These are phyloP conservation scores for Mesitornis unicolor DNA, from an alignment of 2,113 vertebrate genomes.

Conservation along the genomic window DNA sequence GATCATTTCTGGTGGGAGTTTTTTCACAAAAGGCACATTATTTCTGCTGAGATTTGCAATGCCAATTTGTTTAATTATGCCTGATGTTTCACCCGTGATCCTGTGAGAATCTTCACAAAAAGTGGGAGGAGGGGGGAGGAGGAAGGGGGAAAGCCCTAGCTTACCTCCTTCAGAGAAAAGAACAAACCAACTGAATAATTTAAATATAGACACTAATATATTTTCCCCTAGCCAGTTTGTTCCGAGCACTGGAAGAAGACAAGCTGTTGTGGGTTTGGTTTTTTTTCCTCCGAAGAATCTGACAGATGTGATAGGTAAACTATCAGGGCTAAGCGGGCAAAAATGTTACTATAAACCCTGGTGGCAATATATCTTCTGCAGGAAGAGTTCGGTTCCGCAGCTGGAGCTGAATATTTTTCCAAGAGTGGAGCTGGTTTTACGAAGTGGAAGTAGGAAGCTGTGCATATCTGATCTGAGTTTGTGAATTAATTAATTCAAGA, in stretches of 20 bases:
- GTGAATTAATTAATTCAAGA: slow-evolving; percentile 31
- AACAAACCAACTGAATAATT: slow-evolving; percentile 26
- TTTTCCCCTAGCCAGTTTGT: not conserved
- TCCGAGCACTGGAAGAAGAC: not conserved
- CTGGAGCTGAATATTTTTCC: not conserved
- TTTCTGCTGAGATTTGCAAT: slow-evolving; percentile 46
- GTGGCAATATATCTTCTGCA: slow-evolving; percentile 28
- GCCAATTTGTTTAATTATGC: slow-evolving; percentile 64
- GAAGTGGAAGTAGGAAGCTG: not conserved
- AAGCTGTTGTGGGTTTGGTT: not conserved
- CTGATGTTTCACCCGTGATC: slow-evolving; percentile 44
- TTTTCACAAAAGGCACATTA: slow-evolving; percentile 54
- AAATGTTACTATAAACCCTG: slow-evolving; percentile 17
- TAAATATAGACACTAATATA: slow-evolving; percentile 11
- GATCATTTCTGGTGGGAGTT: slow-evolving; percentile 58
- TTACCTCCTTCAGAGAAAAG: slow-evolving; percentile 18
- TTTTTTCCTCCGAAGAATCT: slow-evolving; percentile 21
- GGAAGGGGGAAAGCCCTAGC: slow-evolving; percentile 20
- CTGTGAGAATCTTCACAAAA: slow-evolving; percentile 25
- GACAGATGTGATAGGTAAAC: slow-evolving; percentile 59
- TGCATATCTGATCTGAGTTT: not conserved
- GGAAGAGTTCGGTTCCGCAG: not conserved
- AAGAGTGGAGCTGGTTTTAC: not conserved
- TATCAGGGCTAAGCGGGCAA: slow-evolving; percentile 1
- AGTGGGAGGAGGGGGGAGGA: not conserved